A percentile compares a stretch with the other conserved stretches of the same genome.
Conservation (phyloP, 2,797 vertebrate species). For the Galago senegalensis region DNA sequence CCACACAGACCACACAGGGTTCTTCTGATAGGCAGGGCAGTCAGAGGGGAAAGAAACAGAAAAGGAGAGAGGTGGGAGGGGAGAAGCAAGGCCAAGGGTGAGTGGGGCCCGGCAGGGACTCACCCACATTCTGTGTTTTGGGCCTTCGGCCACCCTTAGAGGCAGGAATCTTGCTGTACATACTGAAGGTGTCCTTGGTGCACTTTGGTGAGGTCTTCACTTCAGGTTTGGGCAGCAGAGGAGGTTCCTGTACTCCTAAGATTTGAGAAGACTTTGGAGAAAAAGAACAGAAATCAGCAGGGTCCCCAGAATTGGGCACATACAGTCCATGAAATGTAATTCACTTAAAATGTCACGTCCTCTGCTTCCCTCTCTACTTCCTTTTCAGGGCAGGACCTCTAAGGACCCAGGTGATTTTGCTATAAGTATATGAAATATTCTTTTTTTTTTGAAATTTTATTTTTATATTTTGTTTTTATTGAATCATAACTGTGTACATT, state of each 20-base stretch:
- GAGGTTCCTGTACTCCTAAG: background rate
- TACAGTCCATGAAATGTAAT: background rate
- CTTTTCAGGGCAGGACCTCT: background rate
- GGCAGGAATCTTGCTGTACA: background rate
- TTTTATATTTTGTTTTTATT: no score
- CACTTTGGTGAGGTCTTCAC: background rate
- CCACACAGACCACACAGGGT: background rate
- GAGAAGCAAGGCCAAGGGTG: background rate
- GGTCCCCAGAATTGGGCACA: background rate
- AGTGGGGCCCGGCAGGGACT: background rate
- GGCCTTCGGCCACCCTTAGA: background rate
- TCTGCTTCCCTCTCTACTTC: background rate
- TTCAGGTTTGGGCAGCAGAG: background rate
- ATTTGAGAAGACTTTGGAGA: slow-evolving; percentile 38
- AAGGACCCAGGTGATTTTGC: background rate
- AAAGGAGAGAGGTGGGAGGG: background rate
- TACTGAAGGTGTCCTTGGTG: background rate
- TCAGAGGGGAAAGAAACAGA: background rate
- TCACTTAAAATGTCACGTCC: background rate
- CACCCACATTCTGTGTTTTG: background rate
- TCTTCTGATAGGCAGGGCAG: background rate
- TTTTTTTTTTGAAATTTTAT: background rate
- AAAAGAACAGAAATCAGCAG: slow-evolving; percentile 55
- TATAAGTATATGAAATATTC: background rate
- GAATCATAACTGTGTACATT: no score